These are phyloP conservation scores for Nephrotoma flavescens DNA, from an alignment of 2,888 invertebrate species.

Conservation along the genomic window DNA sequence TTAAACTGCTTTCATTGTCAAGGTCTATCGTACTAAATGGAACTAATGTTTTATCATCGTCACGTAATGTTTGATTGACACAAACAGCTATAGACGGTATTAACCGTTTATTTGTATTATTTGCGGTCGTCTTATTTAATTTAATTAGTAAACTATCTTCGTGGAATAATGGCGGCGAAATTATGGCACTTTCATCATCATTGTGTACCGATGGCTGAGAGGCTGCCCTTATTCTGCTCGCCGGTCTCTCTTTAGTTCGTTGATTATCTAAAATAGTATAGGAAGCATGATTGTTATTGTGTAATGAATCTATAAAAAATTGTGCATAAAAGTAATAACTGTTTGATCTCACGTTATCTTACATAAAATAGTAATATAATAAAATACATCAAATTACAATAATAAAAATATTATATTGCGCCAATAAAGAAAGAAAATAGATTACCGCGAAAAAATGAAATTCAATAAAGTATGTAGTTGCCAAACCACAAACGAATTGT, in stretches of 20 bases:
- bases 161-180: not conserved
- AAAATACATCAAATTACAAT: not conserved
- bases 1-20: not conserved
- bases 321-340: not conserved
- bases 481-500: not conserved
- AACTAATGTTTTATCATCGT: slow-evolving; percentile 14
- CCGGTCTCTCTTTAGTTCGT: not conserved
- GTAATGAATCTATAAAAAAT: not conserved
- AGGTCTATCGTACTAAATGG: slow-evolving; percentile 8
- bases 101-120: slow-evolving; percentile 14
- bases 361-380: not conserved
- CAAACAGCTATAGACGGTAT: slow-evolving; percentile 23
- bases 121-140: not conserved
- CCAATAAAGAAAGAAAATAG: not conserved
- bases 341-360: not conserved
- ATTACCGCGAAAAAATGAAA: not conserved
- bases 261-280: not conserved
- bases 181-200: not conserved
- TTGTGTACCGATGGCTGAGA: not conserved
- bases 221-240: not conserved
- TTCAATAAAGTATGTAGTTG: not conserved
- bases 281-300: not conserved
- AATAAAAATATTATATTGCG: not conserved
- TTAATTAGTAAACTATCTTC: not conserved
- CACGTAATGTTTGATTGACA: slow-evolving; percentile 28